A percentile compares a stretch with the other conserved stretches of the same genome.
These are phyloP conservation scores for Pollenia labialis DNA, from an alignment of 2,888 invertebrate genomes.

Conservation along the genomic window DNA sequence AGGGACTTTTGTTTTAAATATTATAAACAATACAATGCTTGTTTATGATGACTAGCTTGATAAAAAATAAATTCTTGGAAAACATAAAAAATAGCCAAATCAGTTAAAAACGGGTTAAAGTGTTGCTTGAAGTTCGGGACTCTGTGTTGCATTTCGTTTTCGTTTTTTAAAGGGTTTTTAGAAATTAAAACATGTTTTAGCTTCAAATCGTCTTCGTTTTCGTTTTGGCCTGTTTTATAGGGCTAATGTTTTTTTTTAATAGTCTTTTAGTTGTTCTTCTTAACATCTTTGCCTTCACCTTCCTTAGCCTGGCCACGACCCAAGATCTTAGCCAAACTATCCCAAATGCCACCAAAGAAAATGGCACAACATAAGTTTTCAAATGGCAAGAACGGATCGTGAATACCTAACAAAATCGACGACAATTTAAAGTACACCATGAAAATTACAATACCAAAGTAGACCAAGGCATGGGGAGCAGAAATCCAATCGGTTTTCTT, in stretches of 20 bases:
- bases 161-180: conserved; percentile 44
- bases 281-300: conserved; percentile 90
- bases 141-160: conserved; percentile 76
- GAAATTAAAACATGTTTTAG: conserved; percentile 28
- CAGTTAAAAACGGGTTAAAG: conserved; percentile 1
- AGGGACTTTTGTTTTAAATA: conserved; percentile 61
- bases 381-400: conserved; percentile 99
- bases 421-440: conserved; percentile 98
- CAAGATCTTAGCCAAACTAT: conserved; percentile 95
- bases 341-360: conserved; percentile 99
- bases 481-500: conserved; percentile 98
- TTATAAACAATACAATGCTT: conserved; percentile 28
- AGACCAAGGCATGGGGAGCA: conserved; percentile 98
- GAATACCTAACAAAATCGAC: conserved; percentile 97
- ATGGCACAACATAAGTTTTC: conserved; percentile 99
- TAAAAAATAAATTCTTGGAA: conserved; percentile 34
- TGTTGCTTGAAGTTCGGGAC: conserved; percentile 19
- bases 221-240: conserved; percentile 43
- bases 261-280: conserved; percentile 90
- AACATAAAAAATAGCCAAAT: conserved; percentile 46
- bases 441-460: conserved; percentile 98
- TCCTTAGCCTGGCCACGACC: conserved; percentile 93
- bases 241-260: neutral
- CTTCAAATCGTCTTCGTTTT: conserved; percentile 63
- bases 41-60: conserved; percentile 67